phyloP scores from a whole-genome alignment of 2,888 invertebrate species.

The Nymphalis c-album region DNA sequence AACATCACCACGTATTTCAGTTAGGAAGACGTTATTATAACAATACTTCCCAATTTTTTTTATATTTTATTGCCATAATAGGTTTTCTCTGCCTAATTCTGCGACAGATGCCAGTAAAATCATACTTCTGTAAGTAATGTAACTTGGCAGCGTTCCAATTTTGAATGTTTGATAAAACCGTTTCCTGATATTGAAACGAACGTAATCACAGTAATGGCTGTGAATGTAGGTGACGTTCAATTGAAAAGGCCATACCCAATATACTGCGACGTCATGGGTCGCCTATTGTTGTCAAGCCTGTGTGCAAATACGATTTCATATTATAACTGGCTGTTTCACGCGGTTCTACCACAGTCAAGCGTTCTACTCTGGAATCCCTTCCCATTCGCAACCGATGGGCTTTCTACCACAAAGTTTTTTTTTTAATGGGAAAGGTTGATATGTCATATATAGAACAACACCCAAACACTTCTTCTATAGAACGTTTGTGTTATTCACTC shows the following conservation, averaged over 20 bases:
- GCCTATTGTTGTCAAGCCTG: slow-evolving; percentile 62
- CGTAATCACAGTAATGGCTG: slow-evolving; percentile 39
- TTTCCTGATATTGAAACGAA: slow-evolving; percentile 43
- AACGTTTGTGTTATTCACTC: no score
- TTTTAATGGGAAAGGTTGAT: no score
- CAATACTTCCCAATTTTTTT: not conserved
- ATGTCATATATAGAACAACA: no score
- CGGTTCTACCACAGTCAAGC: no score
- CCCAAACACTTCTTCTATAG: no score
- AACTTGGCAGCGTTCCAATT: slow-evolving; percentile 46
- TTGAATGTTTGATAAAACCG: slow-evolving; percentile 41
- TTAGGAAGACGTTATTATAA: not conserved
- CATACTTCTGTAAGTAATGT: slow-evolving; percentile 55
- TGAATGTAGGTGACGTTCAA: slow-evolving; percentile 27
- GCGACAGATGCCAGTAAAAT: slow-evolving; percentile 54
- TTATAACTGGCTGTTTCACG: no score
- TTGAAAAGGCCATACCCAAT: slow-evolving; percentile 9
- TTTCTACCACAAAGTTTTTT: no score
- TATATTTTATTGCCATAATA: not conserved
- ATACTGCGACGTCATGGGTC: slow-evolving; percentile 29
- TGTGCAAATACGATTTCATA: slow-evolving; percentile 46
- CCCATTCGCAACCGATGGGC: no score
- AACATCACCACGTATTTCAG: no score
- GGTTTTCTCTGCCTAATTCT: slow-evolving; percentile 37
- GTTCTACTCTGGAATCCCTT: no score